Percentiles rank a stretch among this genome's conserved stretches.
phyloP scores from a whole-genome alignment of 2,888 invertebrate species.

The Euzophera pinguis region DNA sequence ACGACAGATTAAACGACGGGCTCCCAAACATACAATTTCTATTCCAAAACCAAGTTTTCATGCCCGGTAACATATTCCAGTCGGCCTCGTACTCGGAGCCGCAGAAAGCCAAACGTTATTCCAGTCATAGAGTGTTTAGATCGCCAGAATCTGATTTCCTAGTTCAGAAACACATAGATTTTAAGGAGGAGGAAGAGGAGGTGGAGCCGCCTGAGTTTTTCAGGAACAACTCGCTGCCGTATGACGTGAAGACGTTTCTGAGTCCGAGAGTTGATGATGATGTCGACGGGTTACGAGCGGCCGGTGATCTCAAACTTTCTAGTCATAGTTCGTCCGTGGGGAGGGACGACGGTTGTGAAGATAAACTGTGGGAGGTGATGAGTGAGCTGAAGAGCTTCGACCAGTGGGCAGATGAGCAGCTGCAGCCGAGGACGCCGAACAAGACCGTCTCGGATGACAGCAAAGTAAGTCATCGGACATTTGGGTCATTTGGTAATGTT shows the following conservation, averaged over 20 bases:
- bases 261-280: constrained; percentile 39
- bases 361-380: constrained; percentile 67
- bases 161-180: constrained; percentile 60
- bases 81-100: constrained; percentile 53
- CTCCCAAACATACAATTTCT: constrained; percentile 71
- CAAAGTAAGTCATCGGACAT: constrained; percentile 41
- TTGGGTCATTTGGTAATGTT: constrained; percentile 5
- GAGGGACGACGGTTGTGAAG: constrained; percentile 45
- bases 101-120: constrained; percentile 33
- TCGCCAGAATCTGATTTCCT: constrained; percentile 47
- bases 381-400: constrained; percentile 64
- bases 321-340: constrained; percentile 41
- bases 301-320: constrained; percentile 39
- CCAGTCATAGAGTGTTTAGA: constrained; percentile 34
- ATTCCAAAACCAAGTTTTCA: constrained; percentile 74
- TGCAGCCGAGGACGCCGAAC: constrained; percentile 45
- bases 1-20: constrained; percentile 40
- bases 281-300: constrained; percentile 43
- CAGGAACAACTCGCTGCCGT: constrained; percentile 59
- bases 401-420: constrained; percentile 67
- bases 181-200: constrained; percentile 49
- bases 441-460: constrained; percentile 60
- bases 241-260: constrained; percentile 50
- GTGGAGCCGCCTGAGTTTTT: constrained; percentile 49
- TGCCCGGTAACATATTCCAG: constrained; percentile 61